Percentiles rank a stretch among this genome's conserved stretches.
These are phyloP conservation scores for Mormyrus iriodes DNA, from an alignment of 2,113 vertebrate species.

Conservation along the genomic window DNA sequence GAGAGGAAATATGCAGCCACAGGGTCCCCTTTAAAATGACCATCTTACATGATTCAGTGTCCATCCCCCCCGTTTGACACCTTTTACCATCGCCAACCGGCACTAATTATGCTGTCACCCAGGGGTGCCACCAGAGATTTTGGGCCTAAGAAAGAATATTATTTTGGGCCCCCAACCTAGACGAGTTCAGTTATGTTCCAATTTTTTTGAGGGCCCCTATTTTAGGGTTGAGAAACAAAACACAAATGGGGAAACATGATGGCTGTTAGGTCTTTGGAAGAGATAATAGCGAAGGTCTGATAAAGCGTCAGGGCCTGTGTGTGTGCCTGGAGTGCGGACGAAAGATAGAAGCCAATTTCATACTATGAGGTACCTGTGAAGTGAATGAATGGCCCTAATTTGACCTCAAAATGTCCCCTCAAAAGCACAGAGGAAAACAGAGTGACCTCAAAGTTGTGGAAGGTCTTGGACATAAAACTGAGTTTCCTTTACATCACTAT, in stretches of 20 bases:
- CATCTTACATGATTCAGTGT: background rate
- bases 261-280: background rate
- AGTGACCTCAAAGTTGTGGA: background rate
- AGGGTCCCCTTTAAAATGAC: background rate
- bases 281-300: background rate
- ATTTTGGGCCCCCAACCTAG: background rate
- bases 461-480: background rate
- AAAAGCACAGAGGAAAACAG: background rate
- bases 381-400: background rate
- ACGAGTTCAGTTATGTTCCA: background rate
- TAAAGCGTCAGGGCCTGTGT: background rate
- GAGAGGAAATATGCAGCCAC: background rate
- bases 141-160: background rate
- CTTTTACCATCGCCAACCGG: background rate
- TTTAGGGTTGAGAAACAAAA: background rate
- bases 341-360: background rate
- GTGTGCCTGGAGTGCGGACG: background rate
- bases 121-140: background rate
- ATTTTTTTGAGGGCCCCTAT: no score
- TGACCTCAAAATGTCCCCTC: background rate
- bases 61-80: background rate
- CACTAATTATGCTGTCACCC: background rate
- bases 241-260: background rate
- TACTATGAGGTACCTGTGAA: background rate
- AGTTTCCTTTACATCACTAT: background rate